These are phyloP conservation scores for Pycnonotus jocosus DNA, from an alignment of 2,113 vertebrate genomes.

Conservation along the genomic window DNA sequence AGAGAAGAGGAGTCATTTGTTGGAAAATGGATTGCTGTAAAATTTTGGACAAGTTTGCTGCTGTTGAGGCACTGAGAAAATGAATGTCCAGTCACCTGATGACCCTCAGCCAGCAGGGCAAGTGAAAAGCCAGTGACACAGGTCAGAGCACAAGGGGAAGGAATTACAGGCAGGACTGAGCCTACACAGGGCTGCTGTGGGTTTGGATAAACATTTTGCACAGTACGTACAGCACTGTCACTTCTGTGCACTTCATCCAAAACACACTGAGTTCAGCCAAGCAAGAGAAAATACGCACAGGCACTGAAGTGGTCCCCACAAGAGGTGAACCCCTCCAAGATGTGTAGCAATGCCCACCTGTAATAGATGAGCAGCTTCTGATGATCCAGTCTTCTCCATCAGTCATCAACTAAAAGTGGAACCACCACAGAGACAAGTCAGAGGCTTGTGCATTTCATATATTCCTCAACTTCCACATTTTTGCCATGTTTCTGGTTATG, in stretches of 20 bases:
- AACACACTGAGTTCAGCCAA: background rate
- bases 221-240: background rate
- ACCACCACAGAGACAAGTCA: background rate
- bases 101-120: background rate
- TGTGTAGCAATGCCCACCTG: background rate
- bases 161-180: background rate
- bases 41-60: background rate
- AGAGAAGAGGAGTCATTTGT: background rate
- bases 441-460: background rate
- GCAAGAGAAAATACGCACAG: background rate
- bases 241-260: rapidly evolving
- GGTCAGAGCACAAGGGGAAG: background rate
- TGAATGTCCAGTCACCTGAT: background rate
- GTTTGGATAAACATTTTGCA: background rate
- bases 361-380: background rate
- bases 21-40: background rate
- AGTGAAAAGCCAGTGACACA: background rate
- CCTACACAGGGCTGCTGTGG: background rate
- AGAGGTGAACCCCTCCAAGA: background rate
- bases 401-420: background rate
- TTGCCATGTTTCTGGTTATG: background rate
- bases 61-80: background rate
- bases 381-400: background rate
- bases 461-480: background rate
- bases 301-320: background rate